phyloP scores from a whole-genome alignment of 53 echinoderm and acorn worm genomes.

The Glandiceps talaboti region DNA sequence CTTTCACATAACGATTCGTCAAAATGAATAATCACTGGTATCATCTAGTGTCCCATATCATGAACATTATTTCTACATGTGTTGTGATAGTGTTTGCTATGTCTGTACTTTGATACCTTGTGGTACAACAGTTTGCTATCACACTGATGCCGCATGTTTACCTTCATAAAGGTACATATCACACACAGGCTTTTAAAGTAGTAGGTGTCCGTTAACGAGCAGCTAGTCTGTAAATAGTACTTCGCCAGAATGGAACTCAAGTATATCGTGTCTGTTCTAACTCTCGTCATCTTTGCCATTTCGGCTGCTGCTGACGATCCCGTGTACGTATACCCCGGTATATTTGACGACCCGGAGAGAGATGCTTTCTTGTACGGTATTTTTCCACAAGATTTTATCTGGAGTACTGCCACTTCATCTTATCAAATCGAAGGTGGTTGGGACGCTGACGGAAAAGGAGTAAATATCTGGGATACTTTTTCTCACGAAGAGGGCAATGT shows the following conservation, averaged over 20 bases:
- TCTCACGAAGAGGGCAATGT: slow-evolving; percentile 46
- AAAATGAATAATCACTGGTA: too few species aligned
- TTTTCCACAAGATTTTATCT: slow-evolving; percentile 52
- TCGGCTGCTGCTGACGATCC: background rate
- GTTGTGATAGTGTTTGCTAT: too few species aligned
- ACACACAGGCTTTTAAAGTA: too few species aligned
- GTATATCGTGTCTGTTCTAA: background rate
- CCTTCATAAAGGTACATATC: too few species aligned
- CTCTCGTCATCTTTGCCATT: background rate
- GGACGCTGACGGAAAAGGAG: slow-evolving; percentile 49
- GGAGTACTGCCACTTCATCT: slow-evolving; percentile 64
- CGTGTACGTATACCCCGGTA: slow-evolving; percentile 37
- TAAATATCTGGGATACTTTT: slow-evolving; percentile 58
- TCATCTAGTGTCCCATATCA: too few species aligned
- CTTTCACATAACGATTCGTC: too few species aligned
- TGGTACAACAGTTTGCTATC: too few species aligned
- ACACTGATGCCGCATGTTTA: too few species aligned
- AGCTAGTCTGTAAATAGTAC: too few species aligned
- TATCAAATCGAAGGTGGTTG: slow-evolving; percentile 82
- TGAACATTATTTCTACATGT: too few species aligned
- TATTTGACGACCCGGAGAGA: slow-evolving; percentile 62
- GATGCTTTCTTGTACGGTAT: slow-evolving; percentile 52
- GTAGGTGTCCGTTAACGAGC: too few species aligned
- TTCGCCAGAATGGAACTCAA: background rate
- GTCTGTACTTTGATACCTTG: too few species aligned